Evolutionary conservation across 2,797 vertebrate species (phyloP).

Genomic region (Sparus aurata): DNA sequence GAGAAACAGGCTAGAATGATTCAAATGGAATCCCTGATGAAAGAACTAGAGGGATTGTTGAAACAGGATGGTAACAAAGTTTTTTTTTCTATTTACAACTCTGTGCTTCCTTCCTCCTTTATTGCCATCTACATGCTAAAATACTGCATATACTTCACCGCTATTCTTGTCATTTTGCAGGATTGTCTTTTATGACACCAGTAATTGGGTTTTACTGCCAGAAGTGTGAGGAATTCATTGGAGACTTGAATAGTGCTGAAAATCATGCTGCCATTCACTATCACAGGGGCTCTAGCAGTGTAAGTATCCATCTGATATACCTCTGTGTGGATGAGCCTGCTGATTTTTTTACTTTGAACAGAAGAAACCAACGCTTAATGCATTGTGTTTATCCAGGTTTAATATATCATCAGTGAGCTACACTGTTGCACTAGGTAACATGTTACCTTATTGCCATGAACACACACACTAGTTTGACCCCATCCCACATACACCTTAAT

Average conservation of each 20-base stretch:
- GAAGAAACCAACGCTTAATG: background rate
- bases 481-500: background rate
- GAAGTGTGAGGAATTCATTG: constrained; percentile 94
- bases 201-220: constrained; percentile 95
- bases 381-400: background rate
- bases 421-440: background rate
- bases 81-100: background rate
- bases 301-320: constrained; percentile 60
- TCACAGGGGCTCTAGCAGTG: constrained; percentile 86
- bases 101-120: background rate
- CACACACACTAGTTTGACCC: background rate
- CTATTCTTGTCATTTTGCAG: constrained; percentile 75
- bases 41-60: constrained; percentile 91
- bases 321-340: background rate
- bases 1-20: constrained; percentile 87
- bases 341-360: background rate
- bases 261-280: constrained; percentile 86
- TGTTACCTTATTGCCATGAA: background rate
- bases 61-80: constrained; percentile 90
- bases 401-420: background rate
- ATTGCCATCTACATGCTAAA: accelerated
- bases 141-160: background rate
- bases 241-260: constrained; percentile 90
- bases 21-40: constrained; percentile 90
- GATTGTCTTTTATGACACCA: constrained; percentile 90